Conservation (phyloP, 2,888 invertebrate genomes). For the Rotaria magnacalcarata region DNA sequence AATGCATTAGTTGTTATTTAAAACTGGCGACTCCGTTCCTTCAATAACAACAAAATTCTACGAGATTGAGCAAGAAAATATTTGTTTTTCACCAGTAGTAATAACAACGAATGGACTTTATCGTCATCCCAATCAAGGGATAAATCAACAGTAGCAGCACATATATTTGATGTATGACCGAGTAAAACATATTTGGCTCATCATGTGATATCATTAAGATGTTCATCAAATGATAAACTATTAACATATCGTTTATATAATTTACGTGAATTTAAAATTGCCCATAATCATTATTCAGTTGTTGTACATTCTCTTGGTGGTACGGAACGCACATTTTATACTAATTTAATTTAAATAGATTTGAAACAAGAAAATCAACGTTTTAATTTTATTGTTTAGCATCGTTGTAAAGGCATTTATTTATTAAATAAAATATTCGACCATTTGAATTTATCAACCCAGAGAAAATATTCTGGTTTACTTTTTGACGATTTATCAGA, state of each 20-base stretch:
- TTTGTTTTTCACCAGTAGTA: neutral
- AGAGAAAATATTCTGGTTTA: slow-evolving; percentile 94
- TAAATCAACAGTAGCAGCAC: neutral
- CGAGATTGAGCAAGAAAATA: neutral
- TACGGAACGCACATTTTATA: slow-evolving; percentile 83
- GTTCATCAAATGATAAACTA: neutral
- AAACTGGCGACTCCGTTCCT: too few species aligned
- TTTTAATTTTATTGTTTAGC: slow-evolving; percentile 64
- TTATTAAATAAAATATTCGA: slow-evolving; percentile 87
- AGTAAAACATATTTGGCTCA: neutral
- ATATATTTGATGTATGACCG: neutral
- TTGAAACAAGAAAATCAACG: too few species aligned
- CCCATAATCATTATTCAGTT: slow-evolving; percentile 59
- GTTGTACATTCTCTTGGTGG: slow-evolving; percentile 90
- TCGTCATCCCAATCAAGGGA: neutral
- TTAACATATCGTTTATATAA: neutral
- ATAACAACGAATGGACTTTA: neutral
- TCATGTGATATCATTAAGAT: neutral
- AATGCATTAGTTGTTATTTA: too few species aligned
- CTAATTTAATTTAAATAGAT: slow-evolving; percentile 69
- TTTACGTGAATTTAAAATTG: neutral
- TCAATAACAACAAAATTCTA: too few species aligned
- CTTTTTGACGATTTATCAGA: slow-evolving; percentile 74
- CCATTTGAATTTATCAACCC: slow-evolving; percentile 77
- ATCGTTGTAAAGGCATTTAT: slow-evolving; percentile 83